These are phyloP conservation scores for Heloderma charlesbogerti DNA, from an alignment of 2,113 vertebrate genomes.

Conservation along the genomic window DNA sequence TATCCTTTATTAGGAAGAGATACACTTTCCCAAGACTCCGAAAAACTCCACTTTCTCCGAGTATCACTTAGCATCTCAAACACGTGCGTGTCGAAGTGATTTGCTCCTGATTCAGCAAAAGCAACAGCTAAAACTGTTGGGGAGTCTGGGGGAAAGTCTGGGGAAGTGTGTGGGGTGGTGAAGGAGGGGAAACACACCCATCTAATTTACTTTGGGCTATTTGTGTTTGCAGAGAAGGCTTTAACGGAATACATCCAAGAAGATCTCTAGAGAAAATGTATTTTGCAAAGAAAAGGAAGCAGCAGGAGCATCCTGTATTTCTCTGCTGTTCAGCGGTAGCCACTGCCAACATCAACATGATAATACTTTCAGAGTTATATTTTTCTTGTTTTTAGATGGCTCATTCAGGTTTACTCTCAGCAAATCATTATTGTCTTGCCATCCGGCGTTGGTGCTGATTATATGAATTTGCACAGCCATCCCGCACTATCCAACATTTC, in stretches of 20 bases:
- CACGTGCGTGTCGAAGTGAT: constrained; percentile 46
- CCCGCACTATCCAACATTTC: neutral
- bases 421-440: constrained; percentile 65
- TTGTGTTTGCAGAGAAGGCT: constrained; percentile 71
- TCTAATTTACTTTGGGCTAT: constrained; percentile 55
- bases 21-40: constrained; percentile 26
- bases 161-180: constrained; percentile 39
- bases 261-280: constrained; percentile 67
- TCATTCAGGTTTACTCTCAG: constrained; percentile 65
- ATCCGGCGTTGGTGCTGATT: constrained; percentile 56
- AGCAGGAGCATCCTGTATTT: constrained; percentile 79
- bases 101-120: constrained; percentile 68
- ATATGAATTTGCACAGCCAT: constrained; percentile 55
- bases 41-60: constrained; percentile 7
- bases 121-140: constrained; percentile 38
- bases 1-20: constrained; percentile 45
- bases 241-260: constrained; percentile 71
- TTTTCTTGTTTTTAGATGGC: constrained; percentile 72
- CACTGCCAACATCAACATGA: constrained; percentile 78
- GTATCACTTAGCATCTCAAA: constrained; percentile 53
- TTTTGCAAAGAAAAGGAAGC: constrained; percentile 75
- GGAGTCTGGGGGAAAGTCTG: no score
- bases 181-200: constrained; percentile 24
- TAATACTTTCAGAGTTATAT: constrained; percentile 70
- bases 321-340: constrained; percentile 76